Evolutionary conservation across 1,140 invertebrate species (phyloP), one percentile per base, ranked within the genome.

Genomic region (Drosophila persimilis): DNA sequence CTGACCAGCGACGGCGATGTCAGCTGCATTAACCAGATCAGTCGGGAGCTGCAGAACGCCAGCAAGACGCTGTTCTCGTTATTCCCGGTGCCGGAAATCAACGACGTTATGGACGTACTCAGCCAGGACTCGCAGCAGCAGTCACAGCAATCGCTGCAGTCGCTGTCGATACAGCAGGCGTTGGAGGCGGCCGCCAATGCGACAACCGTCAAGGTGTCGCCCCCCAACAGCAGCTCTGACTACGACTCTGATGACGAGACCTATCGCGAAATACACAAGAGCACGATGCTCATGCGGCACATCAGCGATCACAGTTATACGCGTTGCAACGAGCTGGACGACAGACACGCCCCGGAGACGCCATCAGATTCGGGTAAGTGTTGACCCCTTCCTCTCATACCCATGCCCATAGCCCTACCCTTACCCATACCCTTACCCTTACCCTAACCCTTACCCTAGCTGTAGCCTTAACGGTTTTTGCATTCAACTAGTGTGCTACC

Each of bases 291-390:
- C 74, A 74, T 80, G 83, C 72, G 91, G 60, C 80, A 92, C 54
- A 80, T 80, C n/a, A 93, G 90, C 47, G 95, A 96, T 90, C 95
- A 96, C 80, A 95, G 95, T 61, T 96, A 96, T 90, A 95, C 92
- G 64, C 94, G 93, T 75, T 92, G 92, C 80, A 90, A 85, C 17
- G 89, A 90, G 70, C 77, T 70, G 92, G 95, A 43, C 95, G 73
- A 75, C 39, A 51, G 72, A 57, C 66, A 64, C 44, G 62, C 95
- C 46, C 94, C 96, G 3, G 95, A 96, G 77, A 97, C 96, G 65
- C 96, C 96, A 47, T 97, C 96, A 3, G 96, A 97, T 93, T 97
- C 96, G 56, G 96, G 96, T 95, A 92, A 95, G 95, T 95, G 83
- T 24, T 43, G 29, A 29, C 41, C 2, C 58, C 7, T 6, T 15